These are phyloP conservation scores for Elachura formosa DNA, from an alignment of 2,113 vertebrate genomes.

Conservation along the genomic window DNA sequence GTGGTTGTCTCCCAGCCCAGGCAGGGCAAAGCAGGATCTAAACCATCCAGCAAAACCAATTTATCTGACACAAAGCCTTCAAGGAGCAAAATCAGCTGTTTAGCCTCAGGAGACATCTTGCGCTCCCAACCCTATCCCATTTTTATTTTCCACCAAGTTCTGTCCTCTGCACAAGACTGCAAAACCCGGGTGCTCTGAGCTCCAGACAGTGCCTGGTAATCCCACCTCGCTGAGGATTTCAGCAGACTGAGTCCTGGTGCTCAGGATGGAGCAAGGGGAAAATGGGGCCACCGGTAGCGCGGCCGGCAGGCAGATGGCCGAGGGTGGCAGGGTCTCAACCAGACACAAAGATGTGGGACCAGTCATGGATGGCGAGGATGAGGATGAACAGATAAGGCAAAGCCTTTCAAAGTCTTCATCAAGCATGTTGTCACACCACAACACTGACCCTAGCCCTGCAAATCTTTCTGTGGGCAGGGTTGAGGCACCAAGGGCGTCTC, in stretches of 20 bases:
- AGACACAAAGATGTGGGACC: accelerated
- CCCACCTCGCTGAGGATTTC: not conserved
- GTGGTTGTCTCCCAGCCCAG: not conserved
- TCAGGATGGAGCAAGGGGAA: not conserved
- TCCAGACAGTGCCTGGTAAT: not conserved
- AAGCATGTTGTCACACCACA: not conserved
- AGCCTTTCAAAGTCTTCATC: not conserved
- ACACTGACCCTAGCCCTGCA: not conserved
- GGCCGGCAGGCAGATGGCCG: not conserved
- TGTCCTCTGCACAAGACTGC: not conserved
- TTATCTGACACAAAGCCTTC: not conserved
- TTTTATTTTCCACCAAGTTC: not conserved
- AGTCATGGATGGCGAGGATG: accelerated
- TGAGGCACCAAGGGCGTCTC: not conserved
- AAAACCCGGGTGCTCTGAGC: not conserved
- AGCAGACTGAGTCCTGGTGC: not conserved
- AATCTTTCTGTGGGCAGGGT: not conserved
- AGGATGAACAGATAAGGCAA: not conserved
- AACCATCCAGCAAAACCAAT: not conserved
- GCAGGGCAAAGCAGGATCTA: not conserved
- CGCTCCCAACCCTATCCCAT: accelerated
- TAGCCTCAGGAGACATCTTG: not conserved
- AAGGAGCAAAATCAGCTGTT: not conserved
- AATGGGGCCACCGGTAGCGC: not conserved
- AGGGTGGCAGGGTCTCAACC: accelerated